Evolutionary conservation across 1,140 invertebrate species (phyloP), one percentile per base, ranked within the genome.

Genomic region (Drosophila saltans): DNA sequence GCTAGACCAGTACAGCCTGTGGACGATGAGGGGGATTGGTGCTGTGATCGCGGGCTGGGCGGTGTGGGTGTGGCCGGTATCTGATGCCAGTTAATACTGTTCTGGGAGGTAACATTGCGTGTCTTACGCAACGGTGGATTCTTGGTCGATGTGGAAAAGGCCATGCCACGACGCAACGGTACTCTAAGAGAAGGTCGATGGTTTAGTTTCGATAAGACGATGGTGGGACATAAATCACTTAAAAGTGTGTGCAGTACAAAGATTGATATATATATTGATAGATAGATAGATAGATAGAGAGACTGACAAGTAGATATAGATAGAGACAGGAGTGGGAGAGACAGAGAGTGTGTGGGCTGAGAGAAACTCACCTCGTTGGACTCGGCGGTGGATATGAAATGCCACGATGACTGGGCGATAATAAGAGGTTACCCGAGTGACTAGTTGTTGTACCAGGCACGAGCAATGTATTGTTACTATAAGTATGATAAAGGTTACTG

Each of bases 321-420:
- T 40, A 66, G 6, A 59, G 52, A 70, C 28, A 30, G 28, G 28
- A 30, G 28, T 30, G 39, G 55, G 67, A 36, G 60, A 33, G 66
- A 52, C 33, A 57, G 16, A 60, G 59, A 61, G 55, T 60, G 52
- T 10, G 11, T 60, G 33, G 9, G 21, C 58, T 40, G 16, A 11
- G 9, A 39, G 41, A 59, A 71, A 90, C 85, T 91, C 86, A 92
- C 92, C 95, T 93, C 52, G 95, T 95, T 52, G 96, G 96, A 45
- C 95, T 96, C 39, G 95, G 96, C 30, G 96, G 96, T 68, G 96
- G 96, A 92, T 96, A 96, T 21, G 95, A 96, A 75, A 96, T 95
- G 69, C 96, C 96, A 89, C 95, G 91, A 70, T 94, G 94, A 69
- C 93, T 93, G 43, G 93, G 93, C 79, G 93, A 94, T 78, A 94